Evolutionary conservation across 2,113 vertebrate species (phyloP), one percentile per base, ranked within the genome.

Genomic region (Centropus bengalensis): DNA sequence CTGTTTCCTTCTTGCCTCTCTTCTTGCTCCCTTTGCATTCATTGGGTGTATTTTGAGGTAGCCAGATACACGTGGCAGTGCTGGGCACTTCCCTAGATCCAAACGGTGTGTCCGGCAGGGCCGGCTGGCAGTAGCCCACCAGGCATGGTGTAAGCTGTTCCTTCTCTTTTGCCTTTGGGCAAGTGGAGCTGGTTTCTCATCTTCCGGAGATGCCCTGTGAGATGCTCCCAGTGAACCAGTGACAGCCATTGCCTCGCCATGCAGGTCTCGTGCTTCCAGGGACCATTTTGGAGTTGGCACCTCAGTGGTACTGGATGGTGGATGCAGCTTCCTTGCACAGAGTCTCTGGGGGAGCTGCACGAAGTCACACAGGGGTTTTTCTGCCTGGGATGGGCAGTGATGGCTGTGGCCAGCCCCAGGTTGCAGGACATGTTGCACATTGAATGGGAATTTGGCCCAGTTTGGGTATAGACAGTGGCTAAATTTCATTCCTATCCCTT

Each of bases 91-190:
- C 44, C 54, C 42, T 0, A 0, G 66, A 78, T 42, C 38, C 0
- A 0, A 1, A 0, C 9, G 44, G 45, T 49, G 77, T 40, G 42
- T 58, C 40, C 0, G 0, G 11, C 45, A 42, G 60, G 56, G 60
- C 42, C 1, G 8, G 51, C 60, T 69, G 62, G 55, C 4, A 4
- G 52, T n/a, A 71, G 47, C 71, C 38, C 54, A 20, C 17, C 58
- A 20, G 70, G 52, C 38, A 45, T 1, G 1, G 54, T 73, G 58
- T 38, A 1, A 38, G 23, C 16, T 20, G 49, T 47, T 45, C 51
- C 44, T 73, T 52, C 44, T 42, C n/a, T 62, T 74, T 55, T 51
- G 55, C 32, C 21, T 33, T 32, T 20, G n/a, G n/a, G 42, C 64
- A 58, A 44, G 10, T 38, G 77, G 17, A 47, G 17, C 64, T 63